These are phyloP conservation scores for Ia io DNA, from an alignment of 2,113 vertebrate genomes.

Conservation along the genomic window DNA sequence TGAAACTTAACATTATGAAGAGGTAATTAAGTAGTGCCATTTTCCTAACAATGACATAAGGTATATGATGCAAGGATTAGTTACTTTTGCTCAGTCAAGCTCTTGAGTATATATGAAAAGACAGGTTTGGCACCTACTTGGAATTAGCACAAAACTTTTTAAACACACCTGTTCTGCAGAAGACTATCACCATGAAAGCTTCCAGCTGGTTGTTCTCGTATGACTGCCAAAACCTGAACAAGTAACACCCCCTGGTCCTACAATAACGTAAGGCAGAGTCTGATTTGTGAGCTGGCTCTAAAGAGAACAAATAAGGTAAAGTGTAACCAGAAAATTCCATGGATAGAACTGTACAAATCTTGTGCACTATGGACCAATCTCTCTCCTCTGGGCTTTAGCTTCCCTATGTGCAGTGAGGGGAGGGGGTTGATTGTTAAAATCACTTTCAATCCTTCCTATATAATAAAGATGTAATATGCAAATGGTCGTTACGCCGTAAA, in stretches of 20 bases:
- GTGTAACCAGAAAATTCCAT: neutral
- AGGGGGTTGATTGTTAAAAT: neutral
- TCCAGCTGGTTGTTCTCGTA: neutral
- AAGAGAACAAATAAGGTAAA: neutral
- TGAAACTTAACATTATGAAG: neutral
- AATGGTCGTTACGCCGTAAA: no score
- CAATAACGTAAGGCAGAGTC: neutral
- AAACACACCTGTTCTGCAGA: neutral
- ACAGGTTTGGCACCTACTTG: neutral
- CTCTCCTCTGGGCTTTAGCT: neutral
- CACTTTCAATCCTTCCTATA: neutral
- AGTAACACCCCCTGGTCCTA: neutral
- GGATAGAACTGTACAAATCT: neutral
- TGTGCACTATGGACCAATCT: neutral
- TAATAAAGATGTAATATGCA: no score
- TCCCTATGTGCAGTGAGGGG: neutral
- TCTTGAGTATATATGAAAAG: neutral
- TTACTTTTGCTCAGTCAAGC: constrained; percentile 4
- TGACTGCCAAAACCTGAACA: neutral
- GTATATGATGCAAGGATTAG: neutral
- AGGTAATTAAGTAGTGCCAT: constrained; percentile 17
- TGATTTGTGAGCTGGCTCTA: neutral
- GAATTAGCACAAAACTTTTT: neutral
- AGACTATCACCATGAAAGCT: neutral
- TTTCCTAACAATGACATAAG: neutral